Conservation (phyloP, 2,797 vertebrate genomes). For the Cheirogaleus major region DNA sequence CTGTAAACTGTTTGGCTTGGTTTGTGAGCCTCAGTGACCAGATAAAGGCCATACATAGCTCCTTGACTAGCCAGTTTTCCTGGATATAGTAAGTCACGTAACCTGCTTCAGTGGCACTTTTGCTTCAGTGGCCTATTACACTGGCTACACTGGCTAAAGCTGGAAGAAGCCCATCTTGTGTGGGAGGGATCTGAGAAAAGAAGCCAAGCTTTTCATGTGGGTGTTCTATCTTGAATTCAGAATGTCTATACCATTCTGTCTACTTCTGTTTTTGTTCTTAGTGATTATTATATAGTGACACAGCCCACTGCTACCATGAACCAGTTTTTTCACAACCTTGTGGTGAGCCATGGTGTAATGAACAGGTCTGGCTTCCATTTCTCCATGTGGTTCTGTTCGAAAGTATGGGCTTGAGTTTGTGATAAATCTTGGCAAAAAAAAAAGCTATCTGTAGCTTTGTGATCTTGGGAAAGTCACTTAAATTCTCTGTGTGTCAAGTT, state of each 20-base stretch:
- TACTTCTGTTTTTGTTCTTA: slow-evolving; percentile 79
- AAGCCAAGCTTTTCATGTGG: slow-evolving; percentile 70
- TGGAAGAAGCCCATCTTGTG: slow-evolving; percentile 67
- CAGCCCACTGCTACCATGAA: slow-evolving; percentile 62
- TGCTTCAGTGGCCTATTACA: slow-evolving; percentile 31
- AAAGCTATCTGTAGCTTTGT: background rate
- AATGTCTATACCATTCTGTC: slow-evolving; percentile 75
- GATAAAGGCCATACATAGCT: background rate
- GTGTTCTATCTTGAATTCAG: slow-evolving; percentile 76
- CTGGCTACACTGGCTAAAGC: slow-evolving; percentile 31
- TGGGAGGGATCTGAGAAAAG: slow-evolving; percentile 68
- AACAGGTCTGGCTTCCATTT: slow-evolving; percentile 14
- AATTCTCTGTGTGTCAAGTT: background rate
- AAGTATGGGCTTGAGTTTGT: slow-evolving; percentile 25
- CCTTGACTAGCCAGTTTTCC: background rate
- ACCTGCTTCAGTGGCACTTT: slow-evolving; percentile 18
- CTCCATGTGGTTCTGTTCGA: slow-evolving; percentile 44
- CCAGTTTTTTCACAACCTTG: slow-evolving; percentile 42
- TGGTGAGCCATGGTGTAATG: background rate
- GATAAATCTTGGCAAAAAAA: background rate
- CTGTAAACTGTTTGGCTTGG: slow-evolving; percentile 32
- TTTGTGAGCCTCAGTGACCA: slow-evolving; percentile 25
- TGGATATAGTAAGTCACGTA: background rate
- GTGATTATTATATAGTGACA: slow-evolving; percentile 69
- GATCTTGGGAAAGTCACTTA: slow-evolving; percentile 28